Percentiles rank a stretch among this genome's conserved stretches.
Conservation (phyloP, 2,797 vertebrate species). For the Cryptoblepharus egeriae region DNA sequence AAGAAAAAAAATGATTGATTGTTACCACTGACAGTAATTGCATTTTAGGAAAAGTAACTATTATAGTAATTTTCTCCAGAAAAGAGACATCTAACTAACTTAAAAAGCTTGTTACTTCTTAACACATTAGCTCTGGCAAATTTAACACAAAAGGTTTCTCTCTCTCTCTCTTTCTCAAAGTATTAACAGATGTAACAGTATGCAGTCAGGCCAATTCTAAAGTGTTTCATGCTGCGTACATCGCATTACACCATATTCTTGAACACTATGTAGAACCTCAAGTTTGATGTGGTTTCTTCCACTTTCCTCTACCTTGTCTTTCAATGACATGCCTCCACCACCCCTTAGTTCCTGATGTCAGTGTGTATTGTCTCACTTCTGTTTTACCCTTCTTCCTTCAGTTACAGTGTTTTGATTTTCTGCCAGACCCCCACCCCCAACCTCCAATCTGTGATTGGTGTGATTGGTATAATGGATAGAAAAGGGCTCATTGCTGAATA, state of each 20-base stretch:
- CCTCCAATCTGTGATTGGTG: too few relatives aligned
- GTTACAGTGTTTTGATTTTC: background rate
- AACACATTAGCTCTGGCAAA: slow-evolving; percentile 77
- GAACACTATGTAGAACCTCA: slow-evolving; percentile 54
- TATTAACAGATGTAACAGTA: slow-evolving; percentile 75
- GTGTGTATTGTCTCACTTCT: background rate
- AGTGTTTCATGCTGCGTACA: slow-evolving; percentile 55
- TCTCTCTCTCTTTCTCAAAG: slow-evolving; percentile 55
- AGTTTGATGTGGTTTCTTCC: background rate
- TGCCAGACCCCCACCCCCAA: too few relatives aligned
- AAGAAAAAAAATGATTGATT: slow-evolving; percentile 81
- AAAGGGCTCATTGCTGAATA: background rate
- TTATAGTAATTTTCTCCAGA: slow-evolving; percentile 81
- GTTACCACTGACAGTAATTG: slow-evolving; percentile 85
- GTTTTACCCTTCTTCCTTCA: background rate
- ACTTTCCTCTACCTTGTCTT: background rate
- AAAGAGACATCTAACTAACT: slow-evolving; percentile 82
- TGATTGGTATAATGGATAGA: background rate
- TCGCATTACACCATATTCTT: slow-evolving; percentile 58
- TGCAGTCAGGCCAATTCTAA: slow-evolving; percentile 64
- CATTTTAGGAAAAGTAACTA: slow-evolving; percentile 84
- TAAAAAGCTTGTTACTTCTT: slow-evolving; percentile 80
- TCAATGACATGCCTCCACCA: background rate
- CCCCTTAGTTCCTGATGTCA: background rate
- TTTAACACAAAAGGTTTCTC: slow-evolving; percentile 72